Percentiles rank a stretch among this genome's conserved stretches.
These are phyloP conservation scores for Philaenus spumarius DNA, from an alignment of 1,140 invertebrate species.

Conservation along the genomic window DNA sequence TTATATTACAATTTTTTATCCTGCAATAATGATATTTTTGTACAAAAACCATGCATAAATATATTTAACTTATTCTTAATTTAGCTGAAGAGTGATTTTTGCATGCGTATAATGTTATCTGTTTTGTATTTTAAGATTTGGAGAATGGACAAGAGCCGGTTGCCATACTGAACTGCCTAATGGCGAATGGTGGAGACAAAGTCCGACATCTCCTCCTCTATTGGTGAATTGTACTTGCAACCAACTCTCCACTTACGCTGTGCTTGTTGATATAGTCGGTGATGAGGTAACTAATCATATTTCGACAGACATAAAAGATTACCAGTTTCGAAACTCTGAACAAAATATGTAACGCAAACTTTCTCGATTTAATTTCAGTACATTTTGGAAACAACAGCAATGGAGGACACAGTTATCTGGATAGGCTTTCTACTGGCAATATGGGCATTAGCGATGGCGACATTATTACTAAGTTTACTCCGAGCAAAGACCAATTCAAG, in stretches of 20 bases:
- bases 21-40: too few relatives aligned
- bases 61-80: too few relatives aligned
- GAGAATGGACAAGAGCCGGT: constrained; percentile 83
- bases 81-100: neutral
- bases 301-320: too few relatives aligned
- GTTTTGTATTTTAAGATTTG: constrained; percentile 43
- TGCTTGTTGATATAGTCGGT: constrained; percentile 86
- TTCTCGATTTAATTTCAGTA: constrained; percentile 54
- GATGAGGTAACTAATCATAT: too few relatives aligned
- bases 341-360: too few relatives aligned
- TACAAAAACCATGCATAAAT: too few relatives aligned
- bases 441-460: constrained; percentile 66
- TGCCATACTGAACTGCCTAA: constrained; percentile 70
- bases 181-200: constrained; percentile 31
- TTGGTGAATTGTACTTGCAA: constrained; percentile 94
- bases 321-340: too few relatives aligned
- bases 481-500: constrained; percentile 87
- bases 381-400: constrained; percentile 72
- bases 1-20: too few relatives aligned
- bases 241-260: constrained; percentile 86
- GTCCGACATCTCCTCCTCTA: constrained; percentile 39
- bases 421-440: constrained; percentile 79
- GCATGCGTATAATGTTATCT: neutral
- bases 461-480: constrained; percentile 66
- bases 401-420: constrained; percentile 83